Conservation (phyloP, 2,888 invertebrate species). For the Pardosa pseudoannulata region DNA sequence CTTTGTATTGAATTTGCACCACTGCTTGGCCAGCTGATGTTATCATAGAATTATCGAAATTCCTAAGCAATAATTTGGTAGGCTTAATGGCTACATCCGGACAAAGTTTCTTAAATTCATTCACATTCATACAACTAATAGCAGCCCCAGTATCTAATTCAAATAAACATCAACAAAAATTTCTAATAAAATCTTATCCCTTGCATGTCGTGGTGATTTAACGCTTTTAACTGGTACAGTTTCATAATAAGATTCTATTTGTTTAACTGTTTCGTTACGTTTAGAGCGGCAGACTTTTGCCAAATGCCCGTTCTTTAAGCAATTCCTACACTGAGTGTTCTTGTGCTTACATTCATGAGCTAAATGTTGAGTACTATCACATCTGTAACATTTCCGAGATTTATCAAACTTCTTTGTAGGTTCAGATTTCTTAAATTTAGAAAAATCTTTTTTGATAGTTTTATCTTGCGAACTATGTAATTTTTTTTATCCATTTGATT, state of each 20-base stretch:
- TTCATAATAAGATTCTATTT: too few relatives aligned
- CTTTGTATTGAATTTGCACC: slow-evolving; percentile 36
- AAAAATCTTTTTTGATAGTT: slow-evolving; percentile 48
- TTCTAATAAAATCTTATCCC: slow-evolving; percentile 42
- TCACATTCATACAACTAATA: too few relatives aligned
- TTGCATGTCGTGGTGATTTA: slow-evolving; percentile 48
- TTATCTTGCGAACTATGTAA: slow-evolving; percentile 51
- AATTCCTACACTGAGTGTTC: slow-evolving; percentile 51
- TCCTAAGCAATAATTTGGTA: slow-evolving; percentile 39
- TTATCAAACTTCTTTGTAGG: slow-evolving; percentile 47
- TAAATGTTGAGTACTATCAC: slow-evolving; percentile 55
- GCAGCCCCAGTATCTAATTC: too few relatives aligned
- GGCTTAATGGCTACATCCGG: too few relatives aligned
- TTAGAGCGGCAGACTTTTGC: slow-evolving; percentile 54
- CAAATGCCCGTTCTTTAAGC: slow-evolving; percentile 58
- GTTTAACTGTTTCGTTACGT: slow-evolving; percentile 55
- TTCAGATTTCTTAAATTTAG: slow-evolving; percentile 47
- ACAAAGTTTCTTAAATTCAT: too few relatives aligned
- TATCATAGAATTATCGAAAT: slow-evolving; percentile 47
- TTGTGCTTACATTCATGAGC: slow-evolving; percentile 55
- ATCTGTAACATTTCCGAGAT: slow-evolving; percentile 57
- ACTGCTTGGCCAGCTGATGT: slow-evolving; percentile 37
- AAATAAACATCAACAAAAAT: slow-evolving; percentile 48
- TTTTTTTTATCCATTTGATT: slow-evolving; percentile 45
- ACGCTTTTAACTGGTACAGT: slow-evolving; percentile 46